Evolutionary conservation across 2,113 vertebrate genomes (phyloP).

Genomic region (Nibea albiflora): DNA sequence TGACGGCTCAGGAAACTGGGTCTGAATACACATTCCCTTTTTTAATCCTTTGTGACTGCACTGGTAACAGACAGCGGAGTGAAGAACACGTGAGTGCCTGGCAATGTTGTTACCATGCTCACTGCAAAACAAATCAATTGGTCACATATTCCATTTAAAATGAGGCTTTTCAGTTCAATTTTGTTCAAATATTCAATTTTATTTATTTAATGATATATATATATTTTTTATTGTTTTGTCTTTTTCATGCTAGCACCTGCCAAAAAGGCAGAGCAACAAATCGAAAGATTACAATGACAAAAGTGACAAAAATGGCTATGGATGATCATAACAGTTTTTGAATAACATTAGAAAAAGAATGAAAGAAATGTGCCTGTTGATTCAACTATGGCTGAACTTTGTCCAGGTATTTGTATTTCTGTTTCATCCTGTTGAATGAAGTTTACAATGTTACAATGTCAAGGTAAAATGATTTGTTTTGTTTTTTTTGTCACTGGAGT

Average conservation of each 20-base stretch:
- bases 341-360: too few relatives aligned
- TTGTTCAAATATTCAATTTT: background rate
- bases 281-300: background rate
- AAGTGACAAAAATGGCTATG: background rate
- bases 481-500: too few relatives aligned
- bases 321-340: background rate
- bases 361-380: background rate
- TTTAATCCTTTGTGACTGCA: background rate
- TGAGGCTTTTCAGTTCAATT: background rate
- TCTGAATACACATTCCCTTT: slow-evolving; percentile 10
- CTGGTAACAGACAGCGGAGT: background rate
- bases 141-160: background rate
- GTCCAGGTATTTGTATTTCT: too few relatives aligned
- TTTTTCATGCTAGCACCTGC: background rate
- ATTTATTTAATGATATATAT: background rate
- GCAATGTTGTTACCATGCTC: background rate
- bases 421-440: too few relatives aligned
- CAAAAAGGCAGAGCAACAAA: background rate
- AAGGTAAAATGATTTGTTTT: too few relatives aligned
- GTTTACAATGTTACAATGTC: too few relatives aligned
- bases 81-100: background rate
- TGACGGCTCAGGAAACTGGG: slow-evolving; percentile 13
- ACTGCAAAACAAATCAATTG: background rate
- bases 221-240: background rate
- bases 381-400: background rate